Evolutionary conservation across 2,113 vertebrate genomes (phyloP), one percentile per base, ranked within the genome.

Genomic region (Ariopsis seemanni): DNA sequence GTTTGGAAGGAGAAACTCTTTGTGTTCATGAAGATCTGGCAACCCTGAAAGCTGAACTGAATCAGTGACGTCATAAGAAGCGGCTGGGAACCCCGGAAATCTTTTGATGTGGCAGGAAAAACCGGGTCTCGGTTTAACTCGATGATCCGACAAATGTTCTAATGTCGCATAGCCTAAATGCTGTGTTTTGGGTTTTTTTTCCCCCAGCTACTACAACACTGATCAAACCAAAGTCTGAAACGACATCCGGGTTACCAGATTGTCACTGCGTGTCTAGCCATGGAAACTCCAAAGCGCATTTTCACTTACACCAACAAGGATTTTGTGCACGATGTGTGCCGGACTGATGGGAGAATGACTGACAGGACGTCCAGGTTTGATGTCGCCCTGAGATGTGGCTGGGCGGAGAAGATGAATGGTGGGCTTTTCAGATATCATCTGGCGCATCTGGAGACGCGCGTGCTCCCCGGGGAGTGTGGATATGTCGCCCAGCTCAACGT

Each of bases 401-500:
- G 98, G 98, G 89, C 9, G 0, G 95, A 97, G 85, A 93, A 96
- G 84, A 93, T 96, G 96, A 88, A 91, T 18, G 92, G 91, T 62
- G 97, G 96, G 0, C 85, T 97, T 4, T 97, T 99, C 87, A 96
- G 97, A 17, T 99, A 99, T 88, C 89, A 58, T 17, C 91, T 99
- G 25, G 94, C 93, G 1, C 92, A 94, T 20, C 90, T 97, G 87
- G 94, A 94, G 88, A 97, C 96, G 0, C 95, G 94, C 2, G 82
- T 94, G 53, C 92, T 99, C n/a, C 96, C 96, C 0, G 98, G 98
- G 0, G 1, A 87, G 0, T 15, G 89, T 84, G 89, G 94, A 0
- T 95, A 96, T 2, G 94, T 99, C 81, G 96, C 96, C 9, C 97
- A 98, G 94, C 94, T 99, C 22, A 99, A 99, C 81, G 88, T 95